Evolutionary conservation across 37 sponge, comb jelly and placozoan species (phyloP), one percentile per base, ranked within the genome.

Genomic region (Spongilla lacustris): DNA sequence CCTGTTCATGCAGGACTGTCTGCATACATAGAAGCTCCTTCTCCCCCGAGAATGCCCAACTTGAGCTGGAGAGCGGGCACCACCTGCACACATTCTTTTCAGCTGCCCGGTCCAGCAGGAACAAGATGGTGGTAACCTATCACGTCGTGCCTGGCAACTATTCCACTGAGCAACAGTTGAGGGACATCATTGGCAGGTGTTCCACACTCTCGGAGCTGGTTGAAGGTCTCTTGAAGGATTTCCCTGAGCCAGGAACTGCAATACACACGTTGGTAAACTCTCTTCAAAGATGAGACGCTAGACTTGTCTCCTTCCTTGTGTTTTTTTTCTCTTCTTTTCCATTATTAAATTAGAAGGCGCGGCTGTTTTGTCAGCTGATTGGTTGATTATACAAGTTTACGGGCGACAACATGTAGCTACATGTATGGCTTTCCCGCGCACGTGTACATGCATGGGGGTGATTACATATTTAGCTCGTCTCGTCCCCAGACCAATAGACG

Each of bases 31-130:
- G 50, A 66, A 84, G 91, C 67, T 71, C 88, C 36, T 88, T 94
- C 80, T 90, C 91, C 37, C 94, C 94, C 2, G 94, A 94, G 69
- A 94, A 94, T 66, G 94, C 94, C 9, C 91, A 91, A 76, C 71
- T 94, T 31, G 91, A 94, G 32, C 77, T 91, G 14, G 38, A 66
- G 35, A 71, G 21, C 38, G 36, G 66, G 0, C 24, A 68, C 48
- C 50, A 72, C 1, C 25, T 94, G 22, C 81, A 83, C 73, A 73
- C 71, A 11, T 94, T 94, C 83, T 91, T 82, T 73, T 90, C 91
- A 69, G 94, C 81, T 12, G 94, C 91, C 23, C 85, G 74, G 46
- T 72, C 46, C 31, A 68, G 82, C 50, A 58, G 1, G 1, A 78
- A 76, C 17, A 84, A 84, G 17, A 81, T 67, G 24, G 94, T 94